These are phyloP conservation scores for Bibio marci DNA, from an alignment of 2,888 invertebrate genomes.

Conservation along the genomic window DNA sequence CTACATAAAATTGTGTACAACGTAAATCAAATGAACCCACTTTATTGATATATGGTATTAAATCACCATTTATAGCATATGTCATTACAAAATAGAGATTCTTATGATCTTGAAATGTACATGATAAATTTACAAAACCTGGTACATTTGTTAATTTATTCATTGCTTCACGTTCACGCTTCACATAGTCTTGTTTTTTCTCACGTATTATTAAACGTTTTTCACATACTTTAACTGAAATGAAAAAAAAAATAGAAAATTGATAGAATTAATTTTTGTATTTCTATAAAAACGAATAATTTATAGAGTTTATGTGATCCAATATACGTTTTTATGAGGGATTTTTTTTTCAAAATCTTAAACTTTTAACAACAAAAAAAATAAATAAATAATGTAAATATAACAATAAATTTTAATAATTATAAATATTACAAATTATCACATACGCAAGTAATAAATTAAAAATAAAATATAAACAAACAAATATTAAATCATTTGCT, in stretches of 20 bases:
- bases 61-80: conserved; percentile 88
- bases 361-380: too few relatives aligned
- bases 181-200: conserved; percentile 83
- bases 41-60: conserved; percentile 80
- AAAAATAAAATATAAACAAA: too few relatives aligned
- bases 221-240: conserved; percentile 91
- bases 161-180: conserved; percentile 86
- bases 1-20: conserved; percentile 84
- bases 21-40: conserved; percentile 78
- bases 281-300: too few relatives aligned
- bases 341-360: too few relatives aligned
- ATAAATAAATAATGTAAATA: too few relatives aligned
- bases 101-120: conserved; percentile 90
- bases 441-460: too few relatives aligned
- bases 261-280: too few relatives aligned
- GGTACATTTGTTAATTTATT: conserved; percentile 67
- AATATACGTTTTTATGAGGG: too few relatives aligned
- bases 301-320: too few relatives aligned
- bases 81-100: conserved; percentile 90
- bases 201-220: conserved; percentile 86
- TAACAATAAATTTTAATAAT: too few relatives aligned
- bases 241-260: conserved; percentile 5
- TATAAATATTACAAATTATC: too few relatives aligned
- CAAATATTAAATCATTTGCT: too few relatives aligned
- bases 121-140: conserved; percentile 85